Evolutionary conservation across 1,140 invertebrate genomes (phyloP).

Genomic region (Drusus annulatus): DNA sequence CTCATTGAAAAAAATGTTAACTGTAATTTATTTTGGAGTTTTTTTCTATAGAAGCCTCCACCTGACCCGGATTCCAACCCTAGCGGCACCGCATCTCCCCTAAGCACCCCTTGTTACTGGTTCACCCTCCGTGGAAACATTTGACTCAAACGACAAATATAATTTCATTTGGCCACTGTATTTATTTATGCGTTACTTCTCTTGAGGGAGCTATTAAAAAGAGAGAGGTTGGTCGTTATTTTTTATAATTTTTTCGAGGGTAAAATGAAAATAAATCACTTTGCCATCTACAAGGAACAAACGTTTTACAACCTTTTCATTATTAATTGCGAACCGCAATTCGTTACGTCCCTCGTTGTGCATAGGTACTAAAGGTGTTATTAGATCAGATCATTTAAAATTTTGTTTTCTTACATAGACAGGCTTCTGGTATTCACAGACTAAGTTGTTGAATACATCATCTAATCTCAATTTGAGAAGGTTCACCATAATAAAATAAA

Average conservation of each 20-base stretch:
- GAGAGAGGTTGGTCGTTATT: conserved; percentile 23
- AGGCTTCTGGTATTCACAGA: no score
- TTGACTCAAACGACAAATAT: conserved; percentile 58
- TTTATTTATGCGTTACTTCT: conserved; percentile 55
- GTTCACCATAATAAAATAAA: no score
- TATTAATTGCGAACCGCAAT: background rate
- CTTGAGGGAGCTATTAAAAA: conserved; percentile 53
- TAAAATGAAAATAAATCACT: conserved; percentile 39
- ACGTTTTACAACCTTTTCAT: no score
- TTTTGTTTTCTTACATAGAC: no score
- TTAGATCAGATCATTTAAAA: no score
- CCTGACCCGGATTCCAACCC: background rate
- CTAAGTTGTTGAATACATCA: no score
- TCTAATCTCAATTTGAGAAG: no score
- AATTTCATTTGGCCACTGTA: conserved; percentile 58
- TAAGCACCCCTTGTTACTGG: no score
- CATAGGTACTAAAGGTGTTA: background rate
- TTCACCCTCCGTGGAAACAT: conserved; percentile 43
- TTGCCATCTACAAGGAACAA: background rate
- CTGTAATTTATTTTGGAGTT: background rate
- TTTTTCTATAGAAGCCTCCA: background rate
- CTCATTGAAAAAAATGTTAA: background rate
- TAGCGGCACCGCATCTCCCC: conserved; percentile 6
- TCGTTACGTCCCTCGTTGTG: background rate
- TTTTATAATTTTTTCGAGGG: conserved; percentile 16